Evolutionary conservation across 2,797 vertebrate genomes (phyloP), one percentile per base, ranked within the genome.

Genomic region (Borostomias antarcticus): DNA sequence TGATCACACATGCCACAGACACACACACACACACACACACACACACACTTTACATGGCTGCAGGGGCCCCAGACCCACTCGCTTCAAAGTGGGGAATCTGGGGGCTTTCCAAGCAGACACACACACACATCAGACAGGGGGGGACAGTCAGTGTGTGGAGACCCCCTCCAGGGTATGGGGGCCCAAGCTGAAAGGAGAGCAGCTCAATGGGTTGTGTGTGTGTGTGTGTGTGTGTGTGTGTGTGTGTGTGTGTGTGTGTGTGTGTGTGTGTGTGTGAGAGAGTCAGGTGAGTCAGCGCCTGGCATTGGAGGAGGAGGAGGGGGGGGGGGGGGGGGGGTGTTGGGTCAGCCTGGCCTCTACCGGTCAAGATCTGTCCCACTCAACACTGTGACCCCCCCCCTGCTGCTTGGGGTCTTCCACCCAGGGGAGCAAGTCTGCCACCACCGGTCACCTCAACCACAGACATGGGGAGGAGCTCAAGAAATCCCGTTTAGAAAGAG

Each of bases 41-140:
- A 47, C 40, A 47, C 59, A 65, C 52, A n/a, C 43, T 35, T 43
- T 40, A 17, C 11, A 32, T 62, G 66, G 30, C 61, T 76, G 65
- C 72, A 10, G 62, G 70, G 74, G 77, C 68, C 77, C 76, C 69
- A 68, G 53, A 74, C 47, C 53, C 43, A 51, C 10, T 10, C 43
- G 50, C 21, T 76, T 77, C 35, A 45, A 53, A 73, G 32, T 17
- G 51, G 62, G 73, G 60, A 73, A 53, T 40, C 15, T 8, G 5
- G 83, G 85, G 79, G 73, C 52, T 82, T 86, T 85, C 80, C 80
- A 77, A 35, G 52, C 51, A 23, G 30, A 69, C 62, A 70, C 65
- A 52, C 23, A 52, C 56, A 64, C 51, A 53, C 17, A 2, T 3
- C 5, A 30, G n/a, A n/a, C n/a, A n/a, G n/a, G n/a, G n/a, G n/a